Evolutionary conservation across 2,888 invertebrate species (phyloP).

Genomic region (Calameuta filiformis): DNA sequence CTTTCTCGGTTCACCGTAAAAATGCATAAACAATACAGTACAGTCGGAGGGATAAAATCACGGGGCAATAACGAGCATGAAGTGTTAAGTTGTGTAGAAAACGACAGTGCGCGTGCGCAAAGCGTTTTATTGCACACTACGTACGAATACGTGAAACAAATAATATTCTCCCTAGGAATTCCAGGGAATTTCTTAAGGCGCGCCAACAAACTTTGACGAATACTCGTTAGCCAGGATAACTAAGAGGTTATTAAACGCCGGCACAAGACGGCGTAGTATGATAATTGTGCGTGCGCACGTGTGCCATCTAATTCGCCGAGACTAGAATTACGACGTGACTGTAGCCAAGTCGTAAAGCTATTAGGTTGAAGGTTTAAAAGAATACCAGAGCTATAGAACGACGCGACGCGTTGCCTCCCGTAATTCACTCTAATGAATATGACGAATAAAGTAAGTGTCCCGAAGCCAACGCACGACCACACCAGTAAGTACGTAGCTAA

Average conservation of each 20-base stretch:
- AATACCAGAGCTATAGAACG: neutral
- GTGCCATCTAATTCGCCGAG: neutral
- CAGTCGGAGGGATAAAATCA: neutral
- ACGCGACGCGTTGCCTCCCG: neutral
- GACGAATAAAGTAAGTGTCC: neutral
- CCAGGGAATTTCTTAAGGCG: neutral
- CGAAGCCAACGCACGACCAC: neutral
- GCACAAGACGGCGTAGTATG: neutral
- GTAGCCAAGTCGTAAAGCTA: neutral
- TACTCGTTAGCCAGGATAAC: neutral
- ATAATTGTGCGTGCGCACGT: neutral
- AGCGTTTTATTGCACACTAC: neutral
- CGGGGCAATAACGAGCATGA: neutral
- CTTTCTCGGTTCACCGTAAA: conserved; percentile 1
- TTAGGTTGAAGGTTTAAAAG: neutral
- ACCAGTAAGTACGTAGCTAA: neutral
- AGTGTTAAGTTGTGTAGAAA: neutral
- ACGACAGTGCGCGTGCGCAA: neutral
- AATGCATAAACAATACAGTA: neutral
- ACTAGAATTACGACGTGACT: neutral
- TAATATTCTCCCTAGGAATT: neutral
- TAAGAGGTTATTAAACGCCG: neutral
- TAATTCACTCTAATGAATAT: neutral
- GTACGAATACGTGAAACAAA: neutral
- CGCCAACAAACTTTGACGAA: neutral